Evolutionary conservation across 1,140 invertebrate species (phyloP).

Genomic region (Coptotermes formosanus): DNA sequence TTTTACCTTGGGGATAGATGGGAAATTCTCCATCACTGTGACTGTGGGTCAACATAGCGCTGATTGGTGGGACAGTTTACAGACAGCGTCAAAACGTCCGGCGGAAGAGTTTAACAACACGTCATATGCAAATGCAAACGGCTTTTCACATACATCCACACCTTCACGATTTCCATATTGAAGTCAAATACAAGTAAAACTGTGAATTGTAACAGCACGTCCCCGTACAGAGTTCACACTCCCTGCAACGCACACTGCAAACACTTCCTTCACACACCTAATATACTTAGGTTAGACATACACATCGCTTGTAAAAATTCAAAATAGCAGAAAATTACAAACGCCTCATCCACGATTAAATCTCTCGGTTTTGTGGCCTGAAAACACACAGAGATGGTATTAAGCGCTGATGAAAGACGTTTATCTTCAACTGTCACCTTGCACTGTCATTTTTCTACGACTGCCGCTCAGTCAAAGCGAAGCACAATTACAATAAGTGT

Average conservation of each 20-base stretch:
- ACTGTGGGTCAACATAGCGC: constrained; percentile 70
- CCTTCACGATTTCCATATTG: background rate
- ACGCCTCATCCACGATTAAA: no score
- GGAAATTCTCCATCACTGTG: constrained; percentile 79
- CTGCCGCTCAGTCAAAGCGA: no score
- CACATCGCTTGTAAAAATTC: no score
- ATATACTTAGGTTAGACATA: no score
- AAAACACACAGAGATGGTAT: no score
- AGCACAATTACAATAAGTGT: no score
- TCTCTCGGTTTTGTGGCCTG: no score
- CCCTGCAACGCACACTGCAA: background rate
- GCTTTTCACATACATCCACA: background rate
- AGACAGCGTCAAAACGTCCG: constrained; percentile 31
- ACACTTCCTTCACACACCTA: no score
- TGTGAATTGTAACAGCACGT: background rate
- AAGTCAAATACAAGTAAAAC: background rate
- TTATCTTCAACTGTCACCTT: no score
- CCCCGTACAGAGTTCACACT: background rate
- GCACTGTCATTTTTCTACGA: no score
- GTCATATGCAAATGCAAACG: background rate
- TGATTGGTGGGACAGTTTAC: constrained; percentile 30
- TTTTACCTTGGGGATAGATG: constrained; percentile 59
- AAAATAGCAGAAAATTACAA: no score
- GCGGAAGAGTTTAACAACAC: constrained; percentile 16
- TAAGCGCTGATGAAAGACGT: no score